Base-by-base conservation (phyloP, 2,888 invertebrate genomes). In the Synergus japonicus region DNA sequence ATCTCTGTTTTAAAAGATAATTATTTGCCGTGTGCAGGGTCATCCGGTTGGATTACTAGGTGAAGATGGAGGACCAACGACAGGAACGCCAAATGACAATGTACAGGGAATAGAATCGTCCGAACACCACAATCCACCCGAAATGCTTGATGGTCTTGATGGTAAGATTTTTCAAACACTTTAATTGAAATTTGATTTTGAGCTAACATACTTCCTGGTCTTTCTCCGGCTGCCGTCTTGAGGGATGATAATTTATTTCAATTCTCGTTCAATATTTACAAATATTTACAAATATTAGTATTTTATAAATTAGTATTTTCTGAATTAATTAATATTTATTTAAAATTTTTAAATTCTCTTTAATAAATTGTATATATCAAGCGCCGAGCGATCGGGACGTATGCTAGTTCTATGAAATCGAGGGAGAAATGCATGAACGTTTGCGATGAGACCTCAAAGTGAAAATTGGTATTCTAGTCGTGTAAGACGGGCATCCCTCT, bases 61-160 rank as follows among this genome's bases (percentile, higher is more conserved):
- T 83, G 92, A 91, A 78, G 92, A 92, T 79, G 90, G 91, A 82
- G 90, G 89, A 78, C 87, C 90, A 49, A 87, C 90, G 80, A 83
- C 90, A 84, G 90, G 90, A 79, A 85, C 90, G 81, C 89, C 91
- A 78, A 91, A 89, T 81, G 91, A 92, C 82, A 89, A 89, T 84
- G 88, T 91, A 84, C 85, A 90, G 81, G 90, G 90, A 84, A 88
- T 90, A 78, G 92, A 92, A 87, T 87, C 90, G 84, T 90, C 91
- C 80, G 92, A 92, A 85, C 91, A 92, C 78, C 91, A 91, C 85
- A 92, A 91, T 84, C 91, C 91, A 83, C 92, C 92, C 64, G 92
- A 92, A 90, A 90, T 91, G 88, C 89, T 92, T 87, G 92, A 92
- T 87, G 92, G 92, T 90, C 90, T 92, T 85, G 92, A 92, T 92